Conservation (phyloP, 1,140 invertebrate genomes). For the Condylostylus longicornis region DNA sequence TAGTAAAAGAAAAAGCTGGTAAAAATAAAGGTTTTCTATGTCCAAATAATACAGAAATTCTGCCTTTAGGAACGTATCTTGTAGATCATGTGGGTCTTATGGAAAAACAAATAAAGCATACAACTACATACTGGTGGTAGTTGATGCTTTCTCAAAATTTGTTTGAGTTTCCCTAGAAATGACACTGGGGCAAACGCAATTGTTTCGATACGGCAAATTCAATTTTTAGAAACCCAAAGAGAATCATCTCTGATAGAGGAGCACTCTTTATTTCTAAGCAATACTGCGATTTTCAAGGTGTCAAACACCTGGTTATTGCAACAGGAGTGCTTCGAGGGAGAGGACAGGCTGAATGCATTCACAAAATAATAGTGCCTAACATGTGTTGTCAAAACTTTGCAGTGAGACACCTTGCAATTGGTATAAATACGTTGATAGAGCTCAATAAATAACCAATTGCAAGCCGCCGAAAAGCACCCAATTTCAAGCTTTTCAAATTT, state of each 20-base stretch:
- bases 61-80: slow-evolving; percentile 15
- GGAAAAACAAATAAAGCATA: slow-evolving; percentile 26
- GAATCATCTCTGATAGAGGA: slow-evolving; percentile 25
- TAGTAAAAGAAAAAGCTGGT: slow-evolving; percentile 17
- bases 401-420: not conserved
- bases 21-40: slow-evolving; percentile 29
- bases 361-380: slow-evolving; percentile 10
- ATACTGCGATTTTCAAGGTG: slow-evolving; percentile 14
- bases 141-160: slow-evolving; percentile 33
- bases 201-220: slow-evolving; percentile 8
- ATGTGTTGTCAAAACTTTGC: slow-evolving; percentile 15
- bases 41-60: slow-evolving; percentile 17
- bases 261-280: slow-evolving; percentile 14
- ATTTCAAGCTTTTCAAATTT: slow-evolving; percentile 21
- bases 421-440: slow-evolving; percentile 7
- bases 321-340: slow-evolving; percentile 17
- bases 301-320: slow-evolving; percentile 13
- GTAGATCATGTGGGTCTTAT: slow-evolving; percentile 23
- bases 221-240: slow-evolving; percentile 25
- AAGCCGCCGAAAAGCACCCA: slow-evolving; percentile 21
- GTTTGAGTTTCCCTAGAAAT: slow-evolving; percentile 18
- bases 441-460: slow-evolving; percentile 21
- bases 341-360: slow-evolving; percentile 6
- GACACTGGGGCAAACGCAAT: slow-evolving; percentile 3
- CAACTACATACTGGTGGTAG: slow-evolving; percentile 26